Evolutionary conservation across 2,888 invertebrate species (phyloP), one percentile per base, ranked within the genome.

Genomic region (Tillus elongatus): DNA sequence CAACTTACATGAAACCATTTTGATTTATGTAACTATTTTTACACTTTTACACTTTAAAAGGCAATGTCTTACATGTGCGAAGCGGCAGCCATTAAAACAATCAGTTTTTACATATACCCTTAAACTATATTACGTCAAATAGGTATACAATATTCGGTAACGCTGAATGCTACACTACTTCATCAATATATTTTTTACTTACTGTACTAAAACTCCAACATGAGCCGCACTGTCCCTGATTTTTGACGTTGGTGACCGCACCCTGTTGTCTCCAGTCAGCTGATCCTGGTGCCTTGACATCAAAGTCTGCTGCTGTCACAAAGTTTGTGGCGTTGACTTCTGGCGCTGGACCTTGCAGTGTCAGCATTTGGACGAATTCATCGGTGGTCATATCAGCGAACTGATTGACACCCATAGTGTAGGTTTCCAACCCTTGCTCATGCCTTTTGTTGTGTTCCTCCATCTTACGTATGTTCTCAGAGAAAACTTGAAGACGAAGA

Each of bases 141-240:
- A n/a, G n/a, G n/a, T n/a, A n/a, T n/a, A n/a, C n/a, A n/a, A n/a
- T n/a, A n/a, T n/a, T n/a, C n/a, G n/a, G n/a, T n/a, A n/a, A n/a
- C n/a, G n/a, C n/a, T n/a, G n/a, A n/a, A n/a, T n/a, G n/a, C n/a
- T n/a, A n/a, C n/a, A n/a, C n/a, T n/a, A n/a, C n/a, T n/a, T n/a
- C n/a, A n/a, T n/a, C n/a, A n/a, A n/a, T n/a, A n/a, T n/a, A n/a
- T n/a, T n/a, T n/a, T n/a, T n/a, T 12, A 37, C 37, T 33, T 28
- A 37, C 37, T 6, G 88, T 88, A 50, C 90, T 88, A 64, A 93
- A 93, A 1, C 92, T 92, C 92, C 92, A 93, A 58, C 90, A 89
- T 8, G 87, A 88, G 13, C 90, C 89, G 54, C 90, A 90, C 3
- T 64, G 63, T 1, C 85, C 86, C 63, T 92, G 92, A 66, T 92